Evolutionary conservation across 2,888 invertebrate genomes (phyloP).

Genomic region (Megalurothrips usitatus): DNA sequence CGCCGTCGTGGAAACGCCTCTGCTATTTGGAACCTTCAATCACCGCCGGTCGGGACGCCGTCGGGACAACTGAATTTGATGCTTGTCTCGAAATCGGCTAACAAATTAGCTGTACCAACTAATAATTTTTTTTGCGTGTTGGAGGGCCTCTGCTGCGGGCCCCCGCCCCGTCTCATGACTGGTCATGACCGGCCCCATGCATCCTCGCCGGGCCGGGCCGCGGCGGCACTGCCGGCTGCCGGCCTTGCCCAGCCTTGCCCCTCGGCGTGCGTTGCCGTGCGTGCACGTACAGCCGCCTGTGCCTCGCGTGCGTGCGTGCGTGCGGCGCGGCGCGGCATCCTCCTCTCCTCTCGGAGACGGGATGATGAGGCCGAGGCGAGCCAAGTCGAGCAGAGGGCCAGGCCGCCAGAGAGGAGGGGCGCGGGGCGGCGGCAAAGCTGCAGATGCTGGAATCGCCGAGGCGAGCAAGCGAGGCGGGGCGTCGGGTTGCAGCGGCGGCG

Average conservation of each 20-base stretch:
- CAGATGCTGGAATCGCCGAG: slow-evolving; percentile 33
- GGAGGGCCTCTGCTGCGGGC: not conserved
- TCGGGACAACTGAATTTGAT: too few relatives aligned
- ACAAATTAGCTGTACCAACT: too few relatives aligned
- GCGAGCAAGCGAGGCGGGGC: slow-evolving; percentile 31
- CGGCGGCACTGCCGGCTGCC: not conserved
- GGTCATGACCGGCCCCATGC: not conserved
- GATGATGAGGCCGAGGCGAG: too few relatives aligned
- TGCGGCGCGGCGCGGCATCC: too few relatives aligned
- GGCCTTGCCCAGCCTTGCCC: not conserved
- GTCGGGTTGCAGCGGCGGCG: slow-evolving; percentile 29
- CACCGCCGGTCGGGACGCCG: slow-evolving; percentile 27
- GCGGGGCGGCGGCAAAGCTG: not conserved
- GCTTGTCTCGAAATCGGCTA: too few relatives aligned
- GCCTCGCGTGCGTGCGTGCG: not conserved
- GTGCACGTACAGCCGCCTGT: not conserved
- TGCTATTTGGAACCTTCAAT: slow-evolving; percentile 28
- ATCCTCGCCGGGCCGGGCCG: not conserved
- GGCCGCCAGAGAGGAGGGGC: too few relatives aligned
- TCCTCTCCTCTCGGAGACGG: too few relatives aligned
- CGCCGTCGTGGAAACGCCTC: not conserved
- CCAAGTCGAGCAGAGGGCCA: too few relatives aligned
- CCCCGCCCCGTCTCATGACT: too few relatives aligned
- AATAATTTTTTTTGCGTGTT: too few relatives aligned
- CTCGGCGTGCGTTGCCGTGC: not conserved